Percentiles rank a stretch among this genome's conserved stretches.
These are phyloP conservation scores for Synergus laeviventris DNA, from an alignment of 2,888 invertebrate genomes.

Conservation along the genomic window DNA sequence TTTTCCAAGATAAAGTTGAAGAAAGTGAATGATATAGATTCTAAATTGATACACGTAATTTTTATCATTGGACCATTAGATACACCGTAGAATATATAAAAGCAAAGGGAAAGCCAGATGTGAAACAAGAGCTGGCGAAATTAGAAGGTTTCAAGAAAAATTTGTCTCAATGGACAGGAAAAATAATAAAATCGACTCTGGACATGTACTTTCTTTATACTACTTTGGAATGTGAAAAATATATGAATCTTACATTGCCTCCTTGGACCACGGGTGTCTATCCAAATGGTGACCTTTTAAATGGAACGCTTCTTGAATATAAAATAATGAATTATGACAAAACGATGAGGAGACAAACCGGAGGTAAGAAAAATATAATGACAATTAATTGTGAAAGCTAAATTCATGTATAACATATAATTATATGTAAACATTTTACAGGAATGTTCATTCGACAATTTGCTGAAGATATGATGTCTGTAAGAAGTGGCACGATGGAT, in stretches of 20 bases:
- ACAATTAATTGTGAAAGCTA: background rate
- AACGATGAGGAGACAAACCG: slow-evolving; percentile 77
- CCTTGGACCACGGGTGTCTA: slow-evolving; percentile 78
- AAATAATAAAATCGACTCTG: background rate
- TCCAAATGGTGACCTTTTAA: slow-evolving; percentile 77
- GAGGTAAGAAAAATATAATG: slow-evolving; percentile 71
- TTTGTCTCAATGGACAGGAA: background rate
- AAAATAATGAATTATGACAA: slow-evolving; percentile 78
- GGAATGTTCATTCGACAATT: slow-evolving; percentile 49
- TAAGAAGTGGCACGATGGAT: slow-evolving; percentile 61
- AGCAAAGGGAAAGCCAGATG: background rate
- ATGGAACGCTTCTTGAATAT: slow-evolving; percentile 78
- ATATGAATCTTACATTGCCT: slow-evolving; percentile 78
- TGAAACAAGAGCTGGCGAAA: background rate
- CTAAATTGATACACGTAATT: too few relatives aligned
- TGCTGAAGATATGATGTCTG: slow-evolving; percentile 53
- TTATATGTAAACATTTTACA: slow-evolving; percentile 38
- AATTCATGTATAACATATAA: background rate
- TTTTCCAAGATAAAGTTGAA: background rate
- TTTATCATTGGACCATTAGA: background rate
- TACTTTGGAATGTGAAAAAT: slow-evolving; percentile 69
- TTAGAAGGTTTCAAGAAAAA: background rate
- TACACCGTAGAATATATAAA: slow-evolving; percentile 5
- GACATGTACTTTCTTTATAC: background rate
- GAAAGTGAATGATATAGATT: too few relatives aligned